Percentiles rank a stretch among this genome's conserved stretches.
These are phyloP conservation scores for Epinephelus lanceolatus DNA, from an alignment of 2,113 vertebrate species.

Conservation along the genomic window DNA sequence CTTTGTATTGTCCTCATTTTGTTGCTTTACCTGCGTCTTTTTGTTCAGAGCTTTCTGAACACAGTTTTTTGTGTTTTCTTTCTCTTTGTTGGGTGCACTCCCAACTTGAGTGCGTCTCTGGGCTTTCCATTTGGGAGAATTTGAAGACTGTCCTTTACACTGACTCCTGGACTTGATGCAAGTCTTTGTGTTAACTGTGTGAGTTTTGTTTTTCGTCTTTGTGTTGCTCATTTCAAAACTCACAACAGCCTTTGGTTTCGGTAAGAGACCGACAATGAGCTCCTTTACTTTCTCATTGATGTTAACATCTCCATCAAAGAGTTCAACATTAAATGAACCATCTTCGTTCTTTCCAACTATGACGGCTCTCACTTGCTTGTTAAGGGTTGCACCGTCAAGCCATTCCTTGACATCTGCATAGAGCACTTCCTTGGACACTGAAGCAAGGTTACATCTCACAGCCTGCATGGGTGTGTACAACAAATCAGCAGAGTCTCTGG, in stretches of 20 bases:
- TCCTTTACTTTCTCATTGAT: slow-evolving; percentile 89
- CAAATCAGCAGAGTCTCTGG: slow-evolving; percentile 84
- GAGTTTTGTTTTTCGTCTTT: not conserved
- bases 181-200: too few relatives aligned
- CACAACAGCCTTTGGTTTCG: slow-evolving; percentile 42
- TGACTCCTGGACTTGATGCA: not conserved
- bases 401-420: slow-evolving; percentile 84
- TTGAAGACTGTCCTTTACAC: not conserved
- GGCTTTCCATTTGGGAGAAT: not conserved
- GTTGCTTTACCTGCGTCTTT: slow-evolving; percentile 7
- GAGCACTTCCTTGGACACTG: slow-evolving; percentile 77
- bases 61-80: not conserved
- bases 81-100: not conserved
- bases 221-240: slow-evolving; percentile 8
- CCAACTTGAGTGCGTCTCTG: not conserved
- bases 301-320: slow-evolving; percentile 87
- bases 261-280: slow-evolving; percentile 73
- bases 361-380: slow-evolving; percentile 85
- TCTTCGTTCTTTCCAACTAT: slow-evolving; percentile 82
- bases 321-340: slow-evolving; percentile 86
- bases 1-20: not conserved
- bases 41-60: not conserved
- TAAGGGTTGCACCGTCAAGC: slow-evolving; percentile 84
- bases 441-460: slow-evolving; percentile 85
- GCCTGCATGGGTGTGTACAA: slow-evolving; percentile 94